These are phyloP conservation scores for Lophotriccus pileatus DNA, from an alignment of 2,797 vertebrate species.

Conservation along the genomic window DNA sequence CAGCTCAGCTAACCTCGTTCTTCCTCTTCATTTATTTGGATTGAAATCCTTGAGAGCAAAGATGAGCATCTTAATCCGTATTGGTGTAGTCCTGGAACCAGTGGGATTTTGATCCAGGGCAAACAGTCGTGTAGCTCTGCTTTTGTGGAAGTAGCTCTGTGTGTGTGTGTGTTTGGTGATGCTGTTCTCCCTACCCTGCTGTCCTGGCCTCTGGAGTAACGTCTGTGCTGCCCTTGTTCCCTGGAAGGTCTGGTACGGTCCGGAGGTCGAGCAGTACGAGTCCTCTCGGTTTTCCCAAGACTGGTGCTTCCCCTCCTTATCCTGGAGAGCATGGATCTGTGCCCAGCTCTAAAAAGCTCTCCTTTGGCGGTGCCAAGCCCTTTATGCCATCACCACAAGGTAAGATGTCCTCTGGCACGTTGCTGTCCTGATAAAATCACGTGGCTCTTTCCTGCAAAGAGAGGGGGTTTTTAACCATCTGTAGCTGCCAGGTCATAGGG, in stretches of 20 bases:
- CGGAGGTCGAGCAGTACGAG: conserved; percentile 76
- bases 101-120: not conserved
- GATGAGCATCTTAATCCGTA: not conserved
- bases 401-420: conserved; percentile 30
- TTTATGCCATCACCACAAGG: conserved; percentile 84
- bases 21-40: not conserved
- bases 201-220: not conserved
- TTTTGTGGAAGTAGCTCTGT: not conserved
- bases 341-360: conserved; percentile 72
- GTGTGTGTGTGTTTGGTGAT: not conserved
- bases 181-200: not conserved
- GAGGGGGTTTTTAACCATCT: not conserved
- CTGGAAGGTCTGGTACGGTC: conserved; percentile 75
- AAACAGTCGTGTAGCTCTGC: not conserved
- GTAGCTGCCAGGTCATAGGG: not conserved
- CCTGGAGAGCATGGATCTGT: conserved; percentile 66
- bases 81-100: not conserved
- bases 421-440: not conserved
- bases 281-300: conserved; percentile 72
- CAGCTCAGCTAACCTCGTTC: not conserved
- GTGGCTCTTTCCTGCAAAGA: not conserved
- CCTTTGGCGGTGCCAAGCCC: conserved; percentile 80
- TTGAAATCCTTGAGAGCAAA: not conserved
- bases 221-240: not conserved
- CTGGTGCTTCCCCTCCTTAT: conserved; percentile 83